These are phyloP conservation scores for Anodontia alba DNA, from an alignment of 2,888 invertebrate species.

Conservation along the genomic window DNA sequence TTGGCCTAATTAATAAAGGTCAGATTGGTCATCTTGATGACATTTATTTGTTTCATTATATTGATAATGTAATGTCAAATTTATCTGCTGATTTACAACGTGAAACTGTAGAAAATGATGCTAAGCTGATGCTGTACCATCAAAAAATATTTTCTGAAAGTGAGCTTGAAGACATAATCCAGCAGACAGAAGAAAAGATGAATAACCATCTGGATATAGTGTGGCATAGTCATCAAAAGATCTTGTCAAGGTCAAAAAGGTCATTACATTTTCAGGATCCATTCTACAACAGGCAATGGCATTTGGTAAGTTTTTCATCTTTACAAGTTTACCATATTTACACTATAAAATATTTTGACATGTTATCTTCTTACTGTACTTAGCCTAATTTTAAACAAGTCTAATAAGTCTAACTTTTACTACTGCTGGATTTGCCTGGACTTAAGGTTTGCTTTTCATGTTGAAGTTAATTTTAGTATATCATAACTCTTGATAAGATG, in stretches of 20 bases:
- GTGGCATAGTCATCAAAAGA: slow-evolving; percentile 76
- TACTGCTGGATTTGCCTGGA: too few species aligned
- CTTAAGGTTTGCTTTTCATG: too few species aligned
- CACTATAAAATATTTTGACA: too few species aligned
- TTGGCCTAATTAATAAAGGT: slow-evolving; percentile 61
- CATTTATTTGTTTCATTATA: slow-evolving; percentile 59
- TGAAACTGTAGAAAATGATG: slow-evolving; percentile 18
- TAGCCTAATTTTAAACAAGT: too few species aligned
- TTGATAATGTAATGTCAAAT: background rate
- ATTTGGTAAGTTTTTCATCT: slow-evolving; percentile 77
- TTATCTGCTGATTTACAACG: slow-evolving; percentile 18
- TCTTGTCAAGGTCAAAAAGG: slow-evolving; percentile 68
- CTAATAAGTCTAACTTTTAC: too few species aligned
- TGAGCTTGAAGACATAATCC: slow-evolving; percentile 19
- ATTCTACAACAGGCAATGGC: slow-evolving; percentile 81
- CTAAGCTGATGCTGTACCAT: slow-evolving; percentile 23
- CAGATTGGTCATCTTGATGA: slow-evolving; percentile 62
- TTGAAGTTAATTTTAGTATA: too few species aligned
- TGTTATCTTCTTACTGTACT: too few species aligned
- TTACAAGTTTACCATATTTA: too few species aligned
- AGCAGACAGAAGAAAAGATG: slow-evolving; percentile 58
- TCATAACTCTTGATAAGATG: too few species aligned
- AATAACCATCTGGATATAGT: slow-evolving; percentile 67
- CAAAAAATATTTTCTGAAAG: background rate
- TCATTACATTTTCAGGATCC: slow-evolving; percentile 76